Evolutionary conservation across 2,888 invertebrate species (phyloP), one percentile per base, ranked within the genome.

Genomic region (Leucoma salicis): DNA sequence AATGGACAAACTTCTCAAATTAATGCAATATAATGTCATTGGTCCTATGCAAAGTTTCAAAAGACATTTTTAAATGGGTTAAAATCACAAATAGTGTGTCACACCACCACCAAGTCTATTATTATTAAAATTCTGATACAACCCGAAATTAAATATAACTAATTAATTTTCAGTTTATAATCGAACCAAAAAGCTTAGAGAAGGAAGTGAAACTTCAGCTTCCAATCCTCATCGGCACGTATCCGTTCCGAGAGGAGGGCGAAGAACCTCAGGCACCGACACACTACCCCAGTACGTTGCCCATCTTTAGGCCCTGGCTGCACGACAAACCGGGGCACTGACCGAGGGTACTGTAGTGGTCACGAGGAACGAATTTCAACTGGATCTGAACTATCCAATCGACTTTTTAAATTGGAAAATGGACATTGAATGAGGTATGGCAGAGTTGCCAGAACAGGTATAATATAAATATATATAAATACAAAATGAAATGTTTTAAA

Each of bases 211-310:
- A 97, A 77, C 90, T 98, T 2, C 97, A 97, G 80, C 91, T 97
- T 70, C 97, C 97, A 8, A 96, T 98, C 50, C 92, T 97, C 71
- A 91, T 98, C 85, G 97, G 97, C 15, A 97, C 97, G 10, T 98
- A 97, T 82, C 97, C 97, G 1, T 92, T 97, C 74, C 91, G 93
- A 53, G 93, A 92, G 43, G 93, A 92, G 44, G 87, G 91, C 27
- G 92, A 92, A 14, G 91, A 93, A 16, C 95, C 95, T 67, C 93
- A 94, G 12, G 57, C 66, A 21, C 96, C 96, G 57, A 95, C 96
- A n/a, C 96, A 97, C 84, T 97, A 97, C 85, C 97, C 97, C 38
- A 95, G 95, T 56, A 96, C 96, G 31, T 86, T 97, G 74, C 97
- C 97, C 32, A 95, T 97, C 60, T 97, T 97, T 84, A 91, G 97